Evolutionary conservation across 2,888 invertebrate genomes (phyloP), one percentile per base, ranked within the genome.

Genomic region (Ferrisia virgata): DNA sequence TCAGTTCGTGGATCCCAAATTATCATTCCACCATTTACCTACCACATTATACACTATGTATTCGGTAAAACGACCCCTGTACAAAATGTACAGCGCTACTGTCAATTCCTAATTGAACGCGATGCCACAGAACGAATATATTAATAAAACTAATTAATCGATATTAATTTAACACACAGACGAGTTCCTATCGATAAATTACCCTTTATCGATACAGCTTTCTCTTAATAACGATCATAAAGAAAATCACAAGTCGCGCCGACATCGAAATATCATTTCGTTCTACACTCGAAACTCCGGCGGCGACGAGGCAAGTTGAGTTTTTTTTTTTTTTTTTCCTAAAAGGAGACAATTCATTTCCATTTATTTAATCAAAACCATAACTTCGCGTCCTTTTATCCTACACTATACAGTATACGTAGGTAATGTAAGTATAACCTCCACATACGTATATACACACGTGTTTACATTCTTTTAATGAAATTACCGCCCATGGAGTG

Each of bases 331-430:
- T n/a, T n/a, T n/a, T n/a, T 64, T 15, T 25, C n/a, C 13, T 11
- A 31, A 64, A 64, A 64, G 11, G 64, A 64, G 64, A 64, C 64
- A 64, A 64, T 64, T 64, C 64, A 64, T 64, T 64, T 64, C 64
- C 64, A 64, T 64, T 64, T 64, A 64, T 64, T 64, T 64, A 64
- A 64, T 64, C 64, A 64, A 64, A 64, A 47, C 47, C 64, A 2
- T 64, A 64, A 25, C 64, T 64, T 11, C 28, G 31, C 28, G 64
- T 25, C 47, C 47, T 47, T 47, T 47, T 47, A 47, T 47, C 47
- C 47, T 2, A 47, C 47, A 47, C 47, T 18, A 47, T 13, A 40
- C 40, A 47, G 43, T 36, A 3, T 8, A 8, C 36, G 36, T 36
- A 18, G 6, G n/a, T n/a, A n/a, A n/a, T n/a, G n/a, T n/a, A n/a